Base-by-base conservation (phyloP, 53 echinoderm and acorn worm genomes). In the Astropecten irregularis region DNA sequence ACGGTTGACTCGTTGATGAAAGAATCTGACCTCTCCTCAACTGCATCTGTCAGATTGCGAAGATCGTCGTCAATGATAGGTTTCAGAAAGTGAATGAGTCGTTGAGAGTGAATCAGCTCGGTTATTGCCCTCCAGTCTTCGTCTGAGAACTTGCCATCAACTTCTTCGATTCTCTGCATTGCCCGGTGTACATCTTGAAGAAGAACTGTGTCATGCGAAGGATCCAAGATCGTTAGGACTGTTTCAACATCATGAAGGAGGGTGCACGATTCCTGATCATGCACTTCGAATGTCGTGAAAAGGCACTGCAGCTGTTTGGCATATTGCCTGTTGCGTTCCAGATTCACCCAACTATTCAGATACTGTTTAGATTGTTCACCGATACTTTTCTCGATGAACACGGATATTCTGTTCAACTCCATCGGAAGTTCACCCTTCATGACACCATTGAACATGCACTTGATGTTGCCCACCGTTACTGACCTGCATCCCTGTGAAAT, bases 11-110 rank as follows among this genome's bases (percentile, higher is more conserved):
- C 86, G 22, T 44, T 67, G 30, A 86, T 77, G 16, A 73, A 74
- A 21, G 73, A 74, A 73, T 77, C 86, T 26, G 86, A 86, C 40
- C 77, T 62, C 27, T 86, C 86, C 50, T 86, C 86, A 48, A 86
- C 86, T 7, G 86, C 86, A 54, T 86, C 86, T 13, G 74, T 86
- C n/a, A 86, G 86, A 31, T 86, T 86, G 11, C 86, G 66, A 19
- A 86, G 74, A 42, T 86, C 86, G 16, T 86, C 86, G 67, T 86
- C 68, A 22, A 86, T 62, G 38, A 86, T 49, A 26, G 86, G 50
- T 21, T 64, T 65, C 61, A 86, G 56, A 46, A 86, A 86, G 49
- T 63, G 47, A 31, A 86, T 76, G 18, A 86, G 65, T 15, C 77
- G 63, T 37, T 86, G 21, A 0, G 77, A 86, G 25, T 63, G 42